Base-by-base conservation (phyloP, 64 coral and sea anemone genomes). In the Pocillopora damicornis region DNA sequence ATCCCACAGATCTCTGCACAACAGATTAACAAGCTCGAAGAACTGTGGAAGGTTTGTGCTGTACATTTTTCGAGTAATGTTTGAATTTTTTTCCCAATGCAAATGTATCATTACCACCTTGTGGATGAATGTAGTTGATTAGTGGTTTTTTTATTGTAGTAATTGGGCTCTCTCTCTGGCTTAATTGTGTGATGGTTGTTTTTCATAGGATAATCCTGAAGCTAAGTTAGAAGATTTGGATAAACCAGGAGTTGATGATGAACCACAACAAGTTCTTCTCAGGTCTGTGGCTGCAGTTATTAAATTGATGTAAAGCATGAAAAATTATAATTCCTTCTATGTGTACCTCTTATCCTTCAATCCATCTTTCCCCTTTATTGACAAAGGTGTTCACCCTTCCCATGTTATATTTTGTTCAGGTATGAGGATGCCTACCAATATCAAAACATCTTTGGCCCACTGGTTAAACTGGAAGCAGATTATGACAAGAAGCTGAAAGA, bases 351-450 rank as follows among this genome's bases (percentile, higher is more conserved):
- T 2, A 7, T 51, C 7, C 42, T 51, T 51, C 7, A 51, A 51
- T 7, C 42, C 42, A 51, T 51, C 42, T 51, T 51, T 51, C 7
- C 42, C 42, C 30, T 2, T 51, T 51, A 51, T 51, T 7, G 42
- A 51, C 7, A 4, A 51, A 51, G 42, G 7, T 30, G 51, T 57
- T 15, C 23, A 20, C 58, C 15, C 2, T 81, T 81, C 30, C 16
- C 60, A 26, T 76, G 34, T 51, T 4, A 5, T 67, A 23, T 56
- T 61, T 62, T 69, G 23, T 59, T 56, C 37, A 99, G 97, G 79
- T 99, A 99, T 77, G 97, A 99, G 86, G 97, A 99, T 95, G 97
- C 97, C 35, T 99, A 99, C 77, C 97, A 99, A 58, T 99, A 99
- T 89, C 96, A 98, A 66, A 98, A 98, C 60, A 98, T 98, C 59